Conservation (phyloP, 2,888 invertebrate genomes). For the Acrocyrtus sp. region DNA sequence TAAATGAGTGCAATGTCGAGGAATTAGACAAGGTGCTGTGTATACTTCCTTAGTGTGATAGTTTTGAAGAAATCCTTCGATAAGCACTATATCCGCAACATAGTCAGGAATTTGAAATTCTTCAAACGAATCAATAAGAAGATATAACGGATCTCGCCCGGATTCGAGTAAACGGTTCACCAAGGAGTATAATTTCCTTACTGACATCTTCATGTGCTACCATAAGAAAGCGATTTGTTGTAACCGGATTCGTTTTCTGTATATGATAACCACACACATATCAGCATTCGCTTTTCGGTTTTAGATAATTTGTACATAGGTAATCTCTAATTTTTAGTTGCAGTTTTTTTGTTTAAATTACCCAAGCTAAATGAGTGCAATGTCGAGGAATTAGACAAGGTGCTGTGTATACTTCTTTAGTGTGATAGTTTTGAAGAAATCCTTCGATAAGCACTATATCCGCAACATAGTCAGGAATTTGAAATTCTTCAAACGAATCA, state of each 20-base stretch:
- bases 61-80: conserved; percentile 72
- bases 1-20: conserved; percentile 66
- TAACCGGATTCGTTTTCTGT: conserved; percentile 39
- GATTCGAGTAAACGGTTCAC: conserved; percentile 11
- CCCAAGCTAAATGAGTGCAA: conserved; percentile 43
- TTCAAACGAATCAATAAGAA: conserved; percentile 68
- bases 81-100: conserved; percentile 71
- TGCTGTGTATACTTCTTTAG: conserved; percentile 70
- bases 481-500: conserved; percentile 70
- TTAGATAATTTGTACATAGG: too few species aligned
- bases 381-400: conserved; percentile 72
- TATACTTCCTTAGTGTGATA: conserved; percentile 69
- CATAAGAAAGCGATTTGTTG: conserved; percentile 50
- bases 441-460: conserved; percentile 73
- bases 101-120: conserved; percentile 70
- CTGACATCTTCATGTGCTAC: conserved; percentile 55
- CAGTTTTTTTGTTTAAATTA: background rate
- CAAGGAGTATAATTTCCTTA: conserved; percentile 22
- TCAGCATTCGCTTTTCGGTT: background rate
- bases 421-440: conserved; percentile 69
- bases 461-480: conserved; percentile 71
- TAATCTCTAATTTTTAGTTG: background rate
- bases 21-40: conserved; percentile 72
- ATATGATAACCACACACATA: background rate
- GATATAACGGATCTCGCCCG: conserved; percentile 3